Percentiles rank a stretch among this genome's conserved stretches.
These are phyloP conservation scores for Acheta domesticus DNA, from an alignment of 2,888 invertebrate genomes.

Conservation along the genomic window DNA sequence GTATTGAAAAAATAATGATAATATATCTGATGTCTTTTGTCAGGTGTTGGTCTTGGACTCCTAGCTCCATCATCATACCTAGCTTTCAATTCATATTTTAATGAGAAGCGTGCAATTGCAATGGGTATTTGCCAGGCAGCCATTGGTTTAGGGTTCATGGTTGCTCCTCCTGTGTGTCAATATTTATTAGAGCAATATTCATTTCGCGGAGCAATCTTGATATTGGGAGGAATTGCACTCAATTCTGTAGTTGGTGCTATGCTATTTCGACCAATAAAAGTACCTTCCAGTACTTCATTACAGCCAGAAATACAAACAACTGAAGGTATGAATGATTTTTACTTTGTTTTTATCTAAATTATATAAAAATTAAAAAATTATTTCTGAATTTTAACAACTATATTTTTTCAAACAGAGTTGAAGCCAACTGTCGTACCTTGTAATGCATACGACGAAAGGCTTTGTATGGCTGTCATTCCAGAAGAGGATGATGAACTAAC, in stretches of 20 bases:
- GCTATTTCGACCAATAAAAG: constrained; percentile 54
- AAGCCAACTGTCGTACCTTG: neutral
- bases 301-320: no score
- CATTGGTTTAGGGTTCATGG: constrained; percentile 65
- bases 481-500: constrained; percentile 18
- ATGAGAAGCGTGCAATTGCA: constrained; percentile 64
- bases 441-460: neutral
- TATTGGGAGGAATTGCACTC: constrained; percentile 64
- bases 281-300: no score
- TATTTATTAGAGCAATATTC: constrained; percentile 61
- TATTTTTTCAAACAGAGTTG: neutral
- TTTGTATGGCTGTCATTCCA: constrained; percentile 4
- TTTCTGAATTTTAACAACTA: no score
- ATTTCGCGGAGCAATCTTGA: constrained; percentile 64
- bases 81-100: constrained; percentile 71
- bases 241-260: constrained; percentile 59
- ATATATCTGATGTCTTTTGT: constrained; percentile 34
- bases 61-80: constrained; percentile 70
- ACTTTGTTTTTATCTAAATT: no score
- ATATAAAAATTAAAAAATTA: no score
- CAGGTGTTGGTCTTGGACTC: constrained; percentile 69
- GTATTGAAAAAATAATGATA: no score
- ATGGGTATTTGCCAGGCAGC: constrained; percentile 71
- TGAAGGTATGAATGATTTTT: no score
- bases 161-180: constrained; percentile 64